Percentiles rank a stretch among this genome's conserved stretches.
Conservation (phyloP, 2,797 vertebrate species). For the Trichosurus vulpecula region DNA sequence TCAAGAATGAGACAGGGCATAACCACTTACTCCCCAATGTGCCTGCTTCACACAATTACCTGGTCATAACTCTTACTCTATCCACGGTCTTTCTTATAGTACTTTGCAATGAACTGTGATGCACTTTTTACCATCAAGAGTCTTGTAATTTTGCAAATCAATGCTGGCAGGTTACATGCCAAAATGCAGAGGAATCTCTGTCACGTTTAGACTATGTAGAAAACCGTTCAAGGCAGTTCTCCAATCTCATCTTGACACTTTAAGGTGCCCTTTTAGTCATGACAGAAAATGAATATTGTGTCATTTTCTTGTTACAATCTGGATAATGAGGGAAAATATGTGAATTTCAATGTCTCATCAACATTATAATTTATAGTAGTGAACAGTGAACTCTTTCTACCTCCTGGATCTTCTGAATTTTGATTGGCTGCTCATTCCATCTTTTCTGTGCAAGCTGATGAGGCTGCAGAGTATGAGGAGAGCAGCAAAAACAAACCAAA, state of each 20-base stretch:
- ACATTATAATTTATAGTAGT: conserved; percentile 7
- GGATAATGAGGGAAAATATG: background rate
- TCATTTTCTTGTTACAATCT: background rate
- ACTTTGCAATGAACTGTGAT: conserved; percentile 13
- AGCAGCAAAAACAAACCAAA: conserved; percentile 7
- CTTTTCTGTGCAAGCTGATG: background rate
- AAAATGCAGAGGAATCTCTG: conserved; percentile 17
- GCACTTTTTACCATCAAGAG: background rate
- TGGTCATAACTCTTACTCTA: background rate
- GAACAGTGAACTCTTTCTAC: background rate
- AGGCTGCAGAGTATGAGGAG: background rate
- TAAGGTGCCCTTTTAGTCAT: background rate
- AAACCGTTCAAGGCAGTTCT: background rate
- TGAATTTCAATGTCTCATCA: conserved; percentile 9
- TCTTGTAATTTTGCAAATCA: conserved; percentile 12
- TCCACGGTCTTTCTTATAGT: background rate
- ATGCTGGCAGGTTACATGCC: conserved; percentile 3
- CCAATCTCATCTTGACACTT: background rate
- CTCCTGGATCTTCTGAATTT: conserved; percentile 26
- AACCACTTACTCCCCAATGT: background rate
- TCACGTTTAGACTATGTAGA: background rate
- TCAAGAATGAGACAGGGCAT: background rate
- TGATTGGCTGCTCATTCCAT: background rate
- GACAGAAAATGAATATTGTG: background rate
- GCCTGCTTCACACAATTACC: background rate